Evolutionary conservation across 53 echinoderm and acorn worm genomes (phyloP), one percentile per base, ranked within the genome.

Genomic region (Henricia sp.): DNA sequence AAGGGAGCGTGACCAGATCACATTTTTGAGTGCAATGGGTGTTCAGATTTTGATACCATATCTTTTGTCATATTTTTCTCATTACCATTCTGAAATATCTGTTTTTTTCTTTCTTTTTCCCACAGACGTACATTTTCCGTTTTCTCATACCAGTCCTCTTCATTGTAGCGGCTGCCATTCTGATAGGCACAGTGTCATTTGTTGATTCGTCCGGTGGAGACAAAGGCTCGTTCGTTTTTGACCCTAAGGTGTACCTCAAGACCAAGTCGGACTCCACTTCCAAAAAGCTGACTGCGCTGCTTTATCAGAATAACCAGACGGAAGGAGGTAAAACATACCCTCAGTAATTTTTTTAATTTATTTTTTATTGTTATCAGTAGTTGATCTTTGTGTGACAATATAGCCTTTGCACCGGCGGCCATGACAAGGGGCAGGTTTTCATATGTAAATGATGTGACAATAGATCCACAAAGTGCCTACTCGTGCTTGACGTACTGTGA

Each of bases 271-370:
- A 6, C 1, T 29, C 50, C 13, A 8, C 37, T 6, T 30, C 29
- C 20, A 30, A 21, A 1, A 2, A 13, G 27, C 30, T 36, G 14
- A 88, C 88, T 0, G 37, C 37, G 43, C 59, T 92, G 4, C 85
- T 92, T 30, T 92, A 92, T 72, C 28, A 82, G 46, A 56, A 92
- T 30, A 86, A 85, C 23, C 50, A 83, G 26, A 83, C 89, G 9
- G 54, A 40, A 32, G 84, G 89, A 48, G 59, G 63, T 69, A 34
- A 66, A 28, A 26, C 60, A 60, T n/a, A n/a, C n/a, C n/a, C n/a
- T n/a, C n/a, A n/a, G n/a, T n/a, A n/a, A 10, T 46, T 10, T 46
- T 46, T 10, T 46, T 46, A 46, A 10, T 46, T n/a, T n/a, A n/a
- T n/a, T 46, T 46, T 46, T 8, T 46, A 10, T 46, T 46, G 48